These are phyloP conservation scores for Stegophylla sp. DNA, from an alignment of 2,888 invertebrate genomes.

Conservation along the genomic window DNA sequence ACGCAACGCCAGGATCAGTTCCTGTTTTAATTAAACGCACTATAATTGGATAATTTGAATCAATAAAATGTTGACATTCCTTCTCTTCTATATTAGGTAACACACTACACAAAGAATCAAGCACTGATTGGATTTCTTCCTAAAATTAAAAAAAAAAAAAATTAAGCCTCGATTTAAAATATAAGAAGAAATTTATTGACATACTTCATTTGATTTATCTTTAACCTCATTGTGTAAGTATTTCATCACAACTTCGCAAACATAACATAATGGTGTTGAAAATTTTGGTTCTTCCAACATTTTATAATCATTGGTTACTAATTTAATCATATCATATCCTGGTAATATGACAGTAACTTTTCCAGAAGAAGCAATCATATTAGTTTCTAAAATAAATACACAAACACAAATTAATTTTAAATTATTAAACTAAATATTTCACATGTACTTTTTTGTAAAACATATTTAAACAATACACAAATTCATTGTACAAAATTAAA, in stretches of 20 bases:
- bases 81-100: constrained; percentile 45
- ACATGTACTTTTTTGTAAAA: neutral
- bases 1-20: constrained; percentile 37
- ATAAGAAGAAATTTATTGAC: neutral
- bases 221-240: constrained; percentile 12
- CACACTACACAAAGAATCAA: constrained; percentile 16
- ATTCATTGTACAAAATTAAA: neutral
- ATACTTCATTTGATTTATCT: constrained; percentile 43
- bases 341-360: constrained; percentile 30
- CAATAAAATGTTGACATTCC: constrained; percentile 24
- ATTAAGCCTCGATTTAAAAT: too few species aligned
- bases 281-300: constrained; percentile 40
- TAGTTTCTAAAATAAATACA: constrained; percentile 30
- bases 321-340: constrained; percentile 28
- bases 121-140: constrained; percentile 8
- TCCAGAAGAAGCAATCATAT: constrained; percentile 35
- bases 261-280: constrained; percentile 25
- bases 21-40: constrained; percentile 12
- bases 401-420: too few species aligned
- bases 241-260: constrained; percentile 39
- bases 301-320: constrained; percentile 33
- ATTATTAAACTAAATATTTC: too few species aligned
- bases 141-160: neutral
- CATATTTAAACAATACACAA: neutral
- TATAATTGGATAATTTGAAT: constrained; percentile 6